phyloP scores from a whole-genome alignment of 64 coral and sea anemone species.

The Pocillopora damicornis region DNA sequence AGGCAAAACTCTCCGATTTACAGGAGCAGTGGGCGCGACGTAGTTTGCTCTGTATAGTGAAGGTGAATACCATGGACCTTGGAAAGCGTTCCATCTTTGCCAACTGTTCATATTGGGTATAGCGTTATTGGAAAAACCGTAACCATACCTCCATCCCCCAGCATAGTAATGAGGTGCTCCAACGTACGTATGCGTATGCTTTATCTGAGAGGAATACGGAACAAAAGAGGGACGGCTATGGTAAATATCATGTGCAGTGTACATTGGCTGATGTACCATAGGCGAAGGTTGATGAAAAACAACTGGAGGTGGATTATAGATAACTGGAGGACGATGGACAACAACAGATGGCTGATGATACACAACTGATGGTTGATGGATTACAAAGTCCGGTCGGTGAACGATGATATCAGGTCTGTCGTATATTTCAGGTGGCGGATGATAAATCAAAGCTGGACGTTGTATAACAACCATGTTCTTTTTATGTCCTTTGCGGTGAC shows the following conservation, averaged over 20 bases:
- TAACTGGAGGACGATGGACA: conserved; percentile 79
- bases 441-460: conserved; percentile 73
- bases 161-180: conserved; percentile 66
- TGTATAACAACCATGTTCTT: conserved; percentile 69
- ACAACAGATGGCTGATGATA: conserved; percentile 86
- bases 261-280: conserved; percentile 57
- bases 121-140: background rate
- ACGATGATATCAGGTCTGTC: conserved; percentile 80
- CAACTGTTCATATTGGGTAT: background rate
- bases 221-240: conserved; percentile 48
- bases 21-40: background rate
- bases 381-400: conserved; percentile 78
- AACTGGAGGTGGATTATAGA: conserved; percentile 80
- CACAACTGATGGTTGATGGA: conserved; percentile 80
- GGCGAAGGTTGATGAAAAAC: conserved; percentile 85
- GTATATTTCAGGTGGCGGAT: conserved; percentile 83
- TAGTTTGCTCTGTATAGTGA: background rate
- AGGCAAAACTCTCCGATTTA: background rate
- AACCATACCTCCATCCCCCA: conserved; percentile 57
- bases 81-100: background rate
- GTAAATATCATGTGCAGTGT: conserved; percentile 68
- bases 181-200: conserved; percentile 46
- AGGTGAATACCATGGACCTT: background rate
- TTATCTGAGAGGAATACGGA: conserved; percentile 21
- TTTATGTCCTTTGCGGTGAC: conserved; percentile 51